phyloP scores from a whole-genome alignment of 2,888 invertebrate species.

The Ganaspis brasiliensis region DNA sequence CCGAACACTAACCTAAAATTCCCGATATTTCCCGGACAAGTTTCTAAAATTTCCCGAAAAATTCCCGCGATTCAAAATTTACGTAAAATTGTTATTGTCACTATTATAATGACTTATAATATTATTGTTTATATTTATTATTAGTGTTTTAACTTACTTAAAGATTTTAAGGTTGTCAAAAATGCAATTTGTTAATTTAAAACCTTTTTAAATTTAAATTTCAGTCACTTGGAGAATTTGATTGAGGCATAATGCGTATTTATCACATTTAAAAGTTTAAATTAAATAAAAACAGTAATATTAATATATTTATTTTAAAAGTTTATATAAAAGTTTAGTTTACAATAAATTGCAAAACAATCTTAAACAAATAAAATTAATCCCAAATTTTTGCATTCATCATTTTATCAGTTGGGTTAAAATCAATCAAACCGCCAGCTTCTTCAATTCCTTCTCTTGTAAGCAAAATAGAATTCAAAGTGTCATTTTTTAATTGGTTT shows the following conservation, averaged over 20 bases:
- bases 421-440: conserved; percentile 49
- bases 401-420: conserved; percentile 57
- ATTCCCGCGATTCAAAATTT: neutral
- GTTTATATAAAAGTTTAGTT: too few relatives aligned
- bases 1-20: too few relatives aligned
- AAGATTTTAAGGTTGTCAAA: too few relatives aligned
- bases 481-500: conserved; percentile 55
- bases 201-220: too few relatives aligned
- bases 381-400: conserved; percentile 19
- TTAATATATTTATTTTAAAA: too few relatives aligned
- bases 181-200: too few relatives aligned
- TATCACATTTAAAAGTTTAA: too few relatives aligned
- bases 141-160: too few relatives aligned
- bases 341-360: too few relatives aligned
- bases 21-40: conserved; percentile 6
- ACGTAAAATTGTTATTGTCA: neutral
- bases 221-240: too few relatives aligned
- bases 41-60: neutral
- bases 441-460: conserved; percentile 54
- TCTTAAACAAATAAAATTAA: neutral
- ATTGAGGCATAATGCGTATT: too few relatives aligned
- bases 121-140: neutral
- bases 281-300: too few relatives aligned
- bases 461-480: conserved; percentile 52
- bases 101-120: neutral